Evolutionary conservation across 2,797 vertebrate species (phyloP), one percentile per base, ranked within the genome.

Genomic region (Somateria mollissima): DNA sequence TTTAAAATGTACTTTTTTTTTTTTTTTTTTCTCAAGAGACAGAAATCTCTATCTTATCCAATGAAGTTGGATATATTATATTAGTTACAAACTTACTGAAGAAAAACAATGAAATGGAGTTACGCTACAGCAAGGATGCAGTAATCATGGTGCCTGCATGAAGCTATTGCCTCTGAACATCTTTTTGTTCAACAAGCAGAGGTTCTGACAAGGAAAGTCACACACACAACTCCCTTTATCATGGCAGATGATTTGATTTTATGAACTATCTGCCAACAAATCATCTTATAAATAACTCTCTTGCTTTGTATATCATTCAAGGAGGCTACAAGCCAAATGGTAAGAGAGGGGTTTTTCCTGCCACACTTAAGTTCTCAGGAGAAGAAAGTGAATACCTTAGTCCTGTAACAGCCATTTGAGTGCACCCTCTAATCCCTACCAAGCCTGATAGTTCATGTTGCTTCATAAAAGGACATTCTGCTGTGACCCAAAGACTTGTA

Each of bases 401-500:
- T 70, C 41, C 41, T 64, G 14, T 70, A 60, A 75, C 36, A 89
- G 58, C 9, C 49, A 65, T 80, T 61, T 74, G 43, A 91, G 54
- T 37, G 32, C 27, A 72, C n/a, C 11, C 49, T 89, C 19, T 94
- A 83, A 74, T 77, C 69, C 54, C 43, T 89, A 65, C 39, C 72
- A 91, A 75, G 25, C 54, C 36, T 1, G 1, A 49, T 2, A 91
- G 69, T 72, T 90, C 60, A 66, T 69, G 34, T 34, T 77, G 24
- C 30, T 71, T 87, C 34, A n/a, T n/a, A 69, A 87, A 91, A 80
- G 65, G 58, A 90, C 75, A 61, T 87, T 83, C 78, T 0, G 0
- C 45, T 76, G 75, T 85, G 89, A 92, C 36, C 62, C 76, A 75
- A 74, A 91, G 79, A 88, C 58, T 45, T 69, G 27, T 37, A 56